These are phyloP conservation scores for Crypturellus tataupa DNA, from an alignment of 2,797 vertebrate genomes.

Conservation along the genomic window DNA sequence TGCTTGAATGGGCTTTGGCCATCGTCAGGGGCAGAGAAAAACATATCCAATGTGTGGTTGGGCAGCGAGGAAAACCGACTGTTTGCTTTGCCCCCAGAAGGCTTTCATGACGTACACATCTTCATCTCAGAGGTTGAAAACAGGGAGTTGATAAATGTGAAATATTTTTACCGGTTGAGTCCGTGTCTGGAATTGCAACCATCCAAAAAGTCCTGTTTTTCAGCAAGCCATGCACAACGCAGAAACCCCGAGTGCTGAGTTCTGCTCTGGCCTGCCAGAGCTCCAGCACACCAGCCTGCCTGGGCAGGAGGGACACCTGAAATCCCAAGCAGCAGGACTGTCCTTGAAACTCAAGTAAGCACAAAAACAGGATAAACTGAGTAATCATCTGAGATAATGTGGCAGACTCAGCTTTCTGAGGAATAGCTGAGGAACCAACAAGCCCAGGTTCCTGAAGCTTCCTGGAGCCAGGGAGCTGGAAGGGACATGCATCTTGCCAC, in stretches of 20 bases:
- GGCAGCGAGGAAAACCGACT: conserved; percentile 24
- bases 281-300: background rate
- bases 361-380: background rate
- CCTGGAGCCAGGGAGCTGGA: background rate
- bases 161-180: conserved; percentile 30
- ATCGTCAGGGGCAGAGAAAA: conserved; percentile 21
- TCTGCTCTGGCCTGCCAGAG: background rate
- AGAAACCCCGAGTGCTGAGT: rapidly evolving
- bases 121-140: conserved; percentile 15
- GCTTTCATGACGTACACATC: background rate
- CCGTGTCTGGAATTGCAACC: conserved; percentile 30
- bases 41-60: background rate
- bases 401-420: background rate
- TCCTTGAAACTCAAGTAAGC: background rate
- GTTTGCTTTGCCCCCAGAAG: conserved; percentile 44
- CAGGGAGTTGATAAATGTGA: background rate
- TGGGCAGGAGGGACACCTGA: background rate
- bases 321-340: background rate
- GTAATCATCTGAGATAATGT: background rate
- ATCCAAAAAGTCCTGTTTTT: background rate
- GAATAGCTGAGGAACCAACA: background rate
- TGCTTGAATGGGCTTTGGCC: conserved; percentile 13
- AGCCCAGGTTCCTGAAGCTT: background rate
- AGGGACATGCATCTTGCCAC: rapidly evolving
- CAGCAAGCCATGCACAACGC: background rate